These are phyloP conservation scores for Coecobrya sp. DNA, from an alignment of 2,888 invertebrate species.

Conservation along the genomic window DNA sequence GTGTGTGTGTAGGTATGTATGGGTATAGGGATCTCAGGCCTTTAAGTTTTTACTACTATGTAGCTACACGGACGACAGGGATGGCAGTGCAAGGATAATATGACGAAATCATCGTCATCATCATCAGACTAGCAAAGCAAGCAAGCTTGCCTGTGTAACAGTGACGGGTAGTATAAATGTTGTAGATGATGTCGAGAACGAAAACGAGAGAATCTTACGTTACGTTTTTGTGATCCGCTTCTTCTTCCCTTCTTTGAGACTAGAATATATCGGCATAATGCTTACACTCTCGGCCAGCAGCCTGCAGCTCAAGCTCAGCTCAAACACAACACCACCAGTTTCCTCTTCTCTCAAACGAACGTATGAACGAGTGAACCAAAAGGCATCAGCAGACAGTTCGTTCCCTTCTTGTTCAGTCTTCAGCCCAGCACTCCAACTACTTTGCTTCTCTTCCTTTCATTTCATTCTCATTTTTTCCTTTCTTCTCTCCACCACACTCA, in stretches of 20 bases:
- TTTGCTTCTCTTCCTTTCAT: slow-evolving; percentile 71
- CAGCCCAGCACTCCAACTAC: slow-evolving; percentile 48
- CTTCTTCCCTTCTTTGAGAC: slow-evolving; percentile 49
- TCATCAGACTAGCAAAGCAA: slow-evolving; percentile 17
- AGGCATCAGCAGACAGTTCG: slow-evolving; percentile 71
- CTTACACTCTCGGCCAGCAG: slow-evolving; percentile 50
- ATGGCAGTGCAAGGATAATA: slow-evolving; percentile 59
- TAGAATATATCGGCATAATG: slow-evolving; percentile 46
- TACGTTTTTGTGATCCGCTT: slow-evolving; percentile 54
- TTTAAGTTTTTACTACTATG: slow-evolving; percentile 38
- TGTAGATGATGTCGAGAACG: slow-evolving; percentile 66
- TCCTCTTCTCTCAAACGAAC: slow-evolving; percentile 27
- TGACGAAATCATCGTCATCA: slow-evolving; percentile 58
- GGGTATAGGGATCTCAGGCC: neutral
- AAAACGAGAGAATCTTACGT: slow-evolving; percentile 67
- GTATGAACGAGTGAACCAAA: slow-evolving; percentile 24
- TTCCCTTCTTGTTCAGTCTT: slow-evolving; percentile 69
- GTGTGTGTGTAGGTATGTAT: slow-evolving; percentile 16
- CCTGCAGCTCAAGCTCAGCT: slow-evolving; percentile 2
- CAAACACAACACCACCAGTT: slow-evolving; percentile 37
- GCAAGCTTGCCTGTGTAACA: slow-evolving; percentile 16
- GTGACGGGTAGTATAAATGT: neutral
- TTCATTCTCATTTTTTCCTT: slow-evolving; percentile 71
- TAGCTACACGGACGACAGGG: no score
- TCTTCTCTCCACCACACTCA: slow-evolving; percentile 33